phyloP scores from a whole-genome alignment of 1,140 invertebrate species.

The Trichonephila clavata region DNA sequence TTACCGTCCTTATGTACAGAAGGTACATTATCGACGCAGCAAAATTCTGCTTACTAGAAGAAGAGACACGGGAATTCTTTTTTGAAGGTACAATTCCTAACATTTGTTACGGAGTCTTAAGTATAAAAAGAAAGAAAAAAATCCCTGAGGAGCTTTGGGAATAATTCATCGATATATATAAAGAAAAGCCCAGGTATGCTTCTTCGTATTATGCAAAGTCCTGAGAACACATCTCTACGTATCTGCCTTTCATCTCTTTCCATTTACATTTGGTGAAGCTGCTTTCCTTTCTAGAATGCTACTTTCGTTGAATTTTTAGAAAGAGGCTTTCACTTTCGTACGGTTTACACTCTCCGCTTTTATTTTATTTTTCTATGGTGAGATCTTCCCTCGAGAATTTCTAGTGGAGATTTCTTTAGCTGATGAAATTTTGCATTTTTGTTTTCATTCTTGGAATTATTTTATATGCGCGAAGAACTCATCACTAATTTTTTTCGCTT shows the following conservation, averaged over 20 bases:
- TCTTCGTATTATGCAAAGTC: conserved; percentile 60
- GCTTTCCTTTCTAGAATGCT: not conserved
- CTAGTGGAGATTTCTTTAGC: not conserved
- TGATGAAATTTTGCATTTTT: conserved; percentile 2
- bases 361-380: not conserved
- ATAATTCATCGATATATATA: conserved; percentile 62
- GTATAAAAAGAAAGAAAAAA: conserved; percentile 7
- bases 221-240: not conserved
- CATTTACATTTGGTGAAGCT: conserved; percentile 67
- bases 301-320: conserved; percentile 34
- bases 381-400: conserved; percentile 2
- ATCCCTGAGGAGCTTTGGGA: not conserved
- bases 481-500: conserved; percentile 36
- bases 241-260: conserved; percentile 34
- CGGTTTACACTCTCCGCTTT: conserved; percentile 5
- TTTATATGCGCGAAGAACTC: not conserved
- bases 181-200: conserved; percentile 39
- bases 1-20: not conserved
- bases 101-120: conserved; percentile 33
- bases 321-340: conserved; percentile 16
- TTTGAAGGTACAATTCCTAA: conserved; percentile 3
- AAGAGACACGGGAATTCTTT: conserved; percentile 4
- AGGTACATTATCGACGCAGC: not conserved
- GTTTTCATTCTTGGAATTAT: not conserved
- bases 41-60: conserved; percentile 9